Evolutionary conservation across 2,888 invertebrate species (phyloP).

Genomic region (Idaea biselata): DNA sequence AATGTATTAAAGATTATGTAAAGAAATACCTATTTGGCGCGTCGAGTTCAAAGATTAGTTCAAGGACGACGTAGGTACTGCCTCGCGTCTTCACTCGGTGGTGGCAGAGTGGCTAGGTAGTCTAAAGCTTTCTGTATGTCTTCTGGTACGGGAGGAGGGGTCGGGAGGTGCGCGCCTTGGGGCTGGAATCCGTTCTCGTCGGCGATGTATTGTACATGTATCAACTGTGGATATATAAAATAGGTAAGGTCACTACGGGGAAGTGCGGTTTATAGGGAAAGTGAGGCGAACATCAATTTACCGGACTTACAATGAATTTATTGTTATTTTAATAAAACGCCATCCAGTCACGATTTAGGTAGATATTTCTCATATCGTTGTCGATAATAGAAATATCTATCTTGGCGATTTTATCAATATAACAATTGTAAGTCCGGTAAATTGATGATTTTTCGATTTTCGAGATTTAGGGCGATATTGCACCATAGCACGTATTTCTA

Average conservation of each 20-base stretch:
- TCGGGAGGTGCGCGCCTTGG: constrained; percentile 82
- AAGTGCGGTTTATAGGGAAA: too few species aligned
- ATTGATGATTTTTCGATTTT: too few species aligned
- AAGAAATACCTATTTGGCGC: not conserved
- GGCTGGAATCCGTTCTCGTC: constrained; percentile 88
- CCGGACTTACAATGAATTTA: too few species aligned
- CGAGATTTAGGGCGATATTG: too few species aligned
- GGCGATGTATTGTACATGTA: constrained; percentile 83
- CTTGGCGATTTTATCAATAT: too few species aligned
- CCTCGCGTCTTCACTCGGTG: constrained; percentile 53
- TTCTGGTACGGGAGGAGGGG: constrained; percentile 84
- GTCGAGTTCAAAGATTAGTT: not conserved
- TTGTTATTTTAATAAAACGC: too few species aligned
- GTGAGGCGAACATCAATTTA: too few species aligned
- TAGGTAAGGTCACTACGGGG: constrained; percentile 3
- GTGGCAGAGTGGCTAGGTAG: constrained; percentile 83
- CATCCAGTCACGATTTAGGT: too few species aligned
- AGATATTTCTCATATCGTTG: too few species aligned
- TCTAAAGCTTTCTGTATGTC: constrained; percentile 84
- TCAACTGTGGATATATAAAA: constrained; percentile 55
- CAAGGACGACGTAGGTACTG: constrained; percentile 37
- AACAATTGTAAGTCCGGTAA: too few species aligned
- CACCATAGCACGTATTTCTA: too few species aligned
- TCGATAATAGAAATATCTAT: too few species aligned
- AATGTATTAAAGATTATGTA: not conserved